phyloP scores from a whole-genome alignment of 2,113 vertebrate genomes.

The Platichthys stellatus region DNA sequence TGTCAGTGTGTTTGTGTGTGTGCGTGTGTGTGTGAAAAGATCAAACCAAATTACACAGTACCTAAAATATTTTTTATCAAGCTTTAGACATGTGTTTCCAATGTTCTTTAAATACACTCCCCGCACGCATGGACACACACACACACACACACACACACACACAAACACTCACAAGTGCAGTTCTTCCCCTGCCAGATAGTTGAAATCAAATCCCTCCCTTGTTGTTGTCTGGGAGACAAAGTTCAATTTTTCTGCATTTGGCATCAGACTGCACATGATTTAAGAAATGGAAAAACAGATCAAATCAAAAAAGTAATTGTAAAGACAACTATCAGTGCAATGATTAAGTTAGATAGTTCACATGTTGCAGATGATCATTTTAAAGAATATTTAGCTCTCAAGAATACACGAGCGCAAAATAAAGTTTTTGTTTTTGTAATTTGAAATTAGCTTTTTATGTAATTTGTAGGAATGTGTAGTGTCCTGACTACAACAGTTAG shows the following conservation, averaged over 20 bases:
- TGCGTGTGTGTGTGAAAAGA: neutral
- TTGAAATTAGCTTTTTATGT: neutral
- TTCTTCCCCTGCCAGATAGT: slow-evolving; percentile 55
- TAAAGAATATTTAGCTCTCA: slow-evolving; percentile 6
- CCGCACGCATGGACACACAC: slow-evolving; percentile 35
- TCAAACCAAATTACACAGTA: slow-evolving; percentile 66
- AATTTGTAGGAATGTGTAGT: neutral
- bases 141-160: slow-evolving; percentile 38
- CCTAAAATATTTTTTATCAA: slow-evolving; percentile 75
- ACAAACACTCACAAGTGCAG: slow-evolving; percentile 14
- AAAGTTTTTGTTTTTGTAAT: neutral
- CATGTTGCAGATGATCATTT: neutral
- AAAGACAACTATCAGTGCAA: neutral
- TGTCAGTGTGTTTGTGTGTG: too few species aligned
- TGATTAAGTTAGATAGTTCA: neutral
- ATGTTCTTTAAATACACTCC: slow-evolving; percentile 75
- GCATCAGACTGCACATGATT: slow-evolving; percentile 8
- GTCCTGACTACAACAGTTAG: neutral
- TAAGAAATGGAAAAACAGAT: neutral
- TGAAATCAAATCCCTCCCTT: slow-evolving; percentile 57
- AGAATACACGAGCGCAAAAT: neutral
- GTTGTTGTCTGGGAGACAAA: slow-evolving; percentile 50
- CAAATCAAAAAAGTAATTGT: neutral
- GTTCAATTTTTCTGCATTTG: slow-evolving; percentile 14
- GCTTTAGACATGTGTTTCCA: slow-evolving; percentile 82